Evolutionary conservation across 2,888 invertebrate genomes (phyloP), one percentile per base, ranked within the genome.

Genomic region (Cosmia trapezina): DNA sequence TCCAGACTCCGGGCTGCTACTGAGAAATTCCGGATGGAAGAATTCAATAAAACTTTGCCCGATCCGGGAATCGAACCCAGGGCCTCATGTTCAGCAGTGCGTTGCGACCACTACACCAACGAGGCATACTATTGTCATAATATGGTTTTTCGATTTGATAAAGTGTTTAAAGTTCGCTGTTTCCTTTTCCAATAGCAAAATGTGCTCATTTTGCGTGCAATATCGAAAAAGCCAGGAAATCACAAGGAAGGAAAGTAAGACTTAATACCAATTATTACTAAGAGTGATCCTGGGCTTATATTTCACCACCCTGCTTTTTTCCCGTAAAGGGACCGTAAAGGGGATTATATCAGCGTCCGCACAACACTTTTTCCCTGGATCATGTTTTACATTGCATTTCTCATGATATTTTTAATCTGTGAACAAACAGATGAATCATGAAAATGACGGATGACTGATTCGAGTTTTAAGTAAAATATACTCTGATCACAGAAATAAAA

Each of bases 211-310:
- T 60, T 60, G 8, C 9, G 37, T 60, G 37, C 37, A 54, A 33
- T 60, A 53, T 51, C 2, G 22, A 28, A 49, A 43, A 53, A 17
- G 4, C 17, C 12, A 68, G 49, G 6, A 70, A 64, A 70, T 76
- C 45, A 59, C 5, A 12, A 33, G 33, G 19, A 70, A 43, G 14
- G n/a, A 49, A 54, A 49, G 43, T 41, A 22, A 41, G 45, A 57
- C 12, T 53, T 66, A 75, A 74, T 67, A 60, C 75, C 43, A 66
- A 75, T 67, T 75, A 75, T 66, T 54, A 53, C 28, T 53, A 53
- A 65, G 28, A 74, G 53, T 66, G 66, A 74, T 66, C 59, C 53
- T 49, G 59, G 47, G 59, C 47, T 66, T 75, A 74, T 60, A 74
- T 60, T 60, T 8, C 7, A 14, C 62, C n/a, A 57, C 68, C 56